phyloP scores from a whole-genome alignment of 2,113 vertebrate genomes.

The Nesogale talazaci region DNA sequence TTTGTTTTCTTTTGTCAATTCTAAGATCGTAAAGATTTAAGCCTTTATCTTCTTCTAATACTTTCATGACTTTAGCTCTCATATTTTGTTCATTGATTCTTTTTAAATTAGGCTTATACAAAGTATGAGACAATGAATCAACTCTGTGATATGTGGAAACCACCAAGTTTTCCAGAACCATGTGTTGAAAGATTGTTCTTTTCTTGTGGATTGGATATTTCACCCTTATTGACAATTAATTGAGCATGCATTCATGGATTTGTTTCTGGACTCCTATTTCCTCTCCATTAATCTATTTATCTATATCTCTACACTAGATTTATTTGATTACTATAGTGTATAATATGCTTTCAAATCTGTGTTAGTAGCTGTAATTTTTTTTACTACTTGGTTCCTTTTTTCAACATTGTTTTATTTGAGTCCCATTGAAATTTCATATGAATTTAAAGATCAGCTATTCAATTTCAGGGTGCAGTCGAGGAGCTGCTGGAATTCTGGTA shows the following conservation, averaged over 20 bases:
- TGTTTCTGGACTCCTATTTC: neutral
- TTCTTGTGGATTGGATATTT: neutral
- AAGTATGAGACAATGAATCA: neutral
- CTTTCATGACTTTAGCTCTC: no score
- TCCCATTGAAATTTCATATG: neutral
- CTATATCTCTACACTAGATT: neutral
- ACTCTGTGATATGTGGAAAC: neutral
- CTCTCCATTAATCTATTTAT: neutral
- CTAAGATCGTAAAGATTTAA: no score
- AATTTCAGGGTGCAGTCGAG: neutral
- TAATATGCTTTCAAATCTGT: neutral
- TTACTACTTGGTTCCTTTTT: neutral
- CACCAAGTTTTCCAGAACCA: neutral
- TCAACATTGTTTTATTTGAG: neutral
- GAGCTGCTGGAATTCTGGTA: neutral
- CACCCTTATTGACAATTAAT: neutral
- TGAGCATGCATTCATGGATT: no score
- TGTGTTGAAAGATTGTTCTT: neutral
- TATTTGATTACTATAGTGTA: neutral
- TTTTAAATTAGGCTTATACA: neutral
- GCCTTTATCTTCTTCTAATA: neutral
- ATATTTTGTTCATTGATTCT: neutral
- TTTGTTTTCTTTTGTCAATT: no score
- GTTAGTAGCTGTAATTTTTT: neutral
- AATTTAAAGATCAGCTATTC: neutral